Percentiles rank a stretch among this genome's conserved stretches.
Evolutionary conservation across 2,797 vertebrate genomes (phyloP).

Genomic region (Acanthurus leucopareius): DNA sequence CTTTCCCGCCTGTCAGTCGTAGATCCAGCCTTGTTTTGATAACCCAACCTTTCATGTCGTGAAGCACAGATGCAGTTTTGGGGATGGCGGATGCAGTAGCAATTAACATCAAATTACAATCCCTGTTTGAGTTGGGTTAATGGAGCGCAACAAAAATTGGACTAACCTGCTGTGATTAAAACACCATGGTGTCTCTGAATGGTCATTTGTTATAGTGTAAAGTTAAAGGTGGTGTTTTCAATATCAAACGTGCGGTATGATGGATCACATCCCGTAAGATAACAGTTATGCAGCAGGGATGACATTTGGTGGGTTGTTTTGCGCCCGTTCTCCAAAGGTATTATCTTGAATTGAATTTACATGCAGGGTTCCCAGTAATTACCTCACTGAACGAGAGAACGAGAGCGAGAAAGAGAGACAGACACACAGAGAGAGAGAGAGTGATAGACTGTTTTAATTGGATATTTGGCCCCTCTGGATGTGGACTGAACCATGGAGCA

Average conservation of each 20-base stretch:
- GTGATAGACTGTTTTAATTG: conserved; percentile 83
- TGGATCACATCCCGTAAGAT: conserved; percentile 61
- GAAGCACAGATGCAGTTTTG: conserved; percentile 47
- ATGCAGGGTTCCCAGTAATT: conserved; percentile 81
- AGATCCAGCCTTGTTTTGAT: conserved; percentile 73
- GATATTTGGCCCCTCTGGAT: conserved; percentile 87
- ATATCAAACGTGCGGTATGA: conserved; percentile 39
- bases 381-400: conserved; percentile 61
- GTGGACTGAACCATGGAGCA: conserved; percentile 81
- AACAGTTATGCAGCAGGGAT: conserved; percentile 57
- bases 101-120: conserved; percentile 66
- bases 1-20: conserved; percentile 79
- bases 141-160: conserved; percentile 48
- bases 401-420: conserved; percentile 43
- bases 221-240: conserved; percentile 53
- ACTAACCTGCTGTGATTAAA: conserved; percentile 59
- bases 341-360: conserved; percentile 81
- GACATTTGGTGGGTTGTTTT: conserved; percentile 73
- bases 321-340: conserved; percentile 67
- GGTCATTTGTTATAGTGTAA: not conserved
- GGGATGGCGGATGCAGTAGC: conserved; percentile 46
- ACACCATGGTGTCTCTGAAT: conserved; percentile 25
- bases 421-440: conserved; percentile 45
- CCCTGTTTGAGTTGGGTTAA: conserved; percentile 56
- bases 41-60: conserved; percentile 61